phyloP scores from a whole-genome alignment of 2,113 vertebrate genomes.

The Gobio gobio region DNA sequence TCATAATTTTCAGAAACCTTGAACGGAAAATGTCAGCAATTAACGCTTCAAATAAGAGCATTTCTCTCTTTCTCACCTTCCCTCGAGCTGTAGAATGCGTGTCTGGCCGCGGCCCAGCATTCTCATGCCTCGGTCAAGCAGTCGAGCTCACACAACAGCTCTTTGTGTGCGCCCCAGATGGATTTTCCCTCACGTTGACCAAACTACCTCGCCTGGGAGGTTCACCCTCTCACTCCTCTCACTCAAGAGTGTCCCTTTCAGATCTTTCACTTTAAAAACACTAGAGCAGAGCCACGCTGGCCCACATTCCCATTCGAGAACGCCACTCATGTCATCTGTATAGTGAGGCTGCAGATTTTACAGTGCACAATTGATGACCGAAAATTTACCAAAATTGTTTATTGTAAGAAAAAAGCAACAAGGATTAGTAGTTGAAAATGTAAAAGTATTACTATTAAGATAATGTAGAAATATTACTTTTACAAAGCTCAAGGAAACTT shows the following conservation, averaged over 20 bases:
- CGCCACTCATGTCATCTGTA: conserved; percentile 12
- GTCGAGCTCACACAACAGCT: conserved; percentile 72
- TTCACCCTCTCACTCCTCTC: conserved; percentile 34
- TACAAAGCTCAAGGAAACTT: no score
- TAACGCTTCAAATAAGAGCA: conserved; percentile 38
- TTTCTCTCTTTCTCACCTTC: conserved; percentile 51
- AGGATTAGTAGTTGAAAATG: background rate
- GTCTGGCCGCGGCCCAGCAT: conserved; percentile 75
- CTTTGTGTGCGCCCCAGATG: conserved; percentile 75
- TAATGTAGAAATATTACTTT: no score
- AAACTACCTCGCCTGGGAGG: conserved; percentile 67
- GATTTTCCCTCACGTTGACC: conserved; percentile 76
- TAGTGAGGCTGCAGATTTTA: background rate
- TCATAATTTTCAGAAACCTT: conserved; percentile 24
- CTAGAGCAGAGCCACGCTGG: conserved; percentile 34
- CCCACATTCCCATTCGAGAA: conserved; percentile 7
- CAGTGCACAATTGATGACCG: background rate
- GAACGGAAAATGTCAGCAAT: conserved; percentile 50
- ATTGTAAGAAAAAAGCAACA: background rate
- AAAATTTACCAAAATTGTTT: background rate
- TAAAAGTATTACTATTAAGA: background rate
- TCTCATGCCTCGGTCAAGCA: conserved; percentile 68
- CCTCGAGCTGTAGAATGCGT: conserved; percentile 42
- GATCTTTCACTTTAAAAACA: conserved; percentile 30
- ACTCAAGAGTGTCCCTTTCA: conserved; percentile 37